These are phyloP conservation scores for Calephelis perditalis DNA, from an alignment of 2,888 invertebrate genomes.

Conservation along the genomic window DNA sequence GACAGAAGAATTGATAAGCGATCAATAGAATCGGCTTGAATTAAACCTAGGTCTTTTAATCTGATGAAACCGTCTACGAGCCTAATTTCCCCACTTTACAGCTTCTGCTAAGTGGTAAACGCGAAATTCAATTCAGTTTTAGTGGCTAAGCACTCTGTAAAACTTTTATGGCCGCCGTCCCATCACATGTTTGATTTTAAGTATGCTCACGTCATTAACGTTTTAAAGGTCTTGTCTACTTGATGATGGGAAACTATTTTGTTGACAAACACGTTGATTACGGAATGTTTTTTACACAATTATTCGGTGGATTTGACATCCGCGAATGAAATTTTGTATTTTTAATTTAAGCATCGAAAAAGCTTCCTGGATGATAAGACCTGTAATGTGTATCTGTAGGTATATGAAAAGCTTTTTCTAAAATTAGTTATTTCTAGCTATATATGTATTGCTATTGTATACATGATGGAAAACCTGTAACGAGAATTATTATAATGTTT, in stretches of 20 bases:
- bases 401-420: too few relatives aligned
- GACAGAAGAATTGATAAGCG: too few relatives aligned
- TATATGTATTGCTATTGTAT: too few relatives aligned
- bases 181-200: conserved; percentile 36
- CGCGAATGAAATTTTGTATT: too few relatives aligned
- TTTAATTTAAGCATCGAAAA: too few relatives aligned
- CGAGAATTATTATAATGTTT: too few relatives aligned
- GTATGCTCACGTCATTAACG: conserved; percentile 30
- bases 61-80: conserved; percentile 20
- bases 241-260: conserved; percentile 3
- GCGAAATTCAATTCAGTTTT: conserved; percentile 54
- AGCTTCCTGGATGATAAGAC: too few relatives aligned
- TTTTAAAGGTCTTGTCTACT: conserved; percentile 21
- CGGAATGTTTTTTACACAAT: background rate
- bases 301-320: background rate
- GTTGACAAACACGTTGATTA: background rate
- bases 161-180: conserved; percentile 42
- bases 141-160: conserved; percentile 44
- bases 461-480: too few relatives aligned
- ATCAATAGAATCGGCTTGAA: too few relatives aligned
- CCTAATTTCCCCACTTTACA: conserved; percentile 39
- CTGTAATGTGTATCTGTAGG: too few relatives aligned
- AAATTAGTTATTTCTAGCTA: too few relatives aligned
- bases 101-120: conserved; percentile 45
- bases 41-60: background rate